phyloP scores from a whole-genome alignment of 2,797 vertebrate genomes.

The Graptemys geographica region DNA sequence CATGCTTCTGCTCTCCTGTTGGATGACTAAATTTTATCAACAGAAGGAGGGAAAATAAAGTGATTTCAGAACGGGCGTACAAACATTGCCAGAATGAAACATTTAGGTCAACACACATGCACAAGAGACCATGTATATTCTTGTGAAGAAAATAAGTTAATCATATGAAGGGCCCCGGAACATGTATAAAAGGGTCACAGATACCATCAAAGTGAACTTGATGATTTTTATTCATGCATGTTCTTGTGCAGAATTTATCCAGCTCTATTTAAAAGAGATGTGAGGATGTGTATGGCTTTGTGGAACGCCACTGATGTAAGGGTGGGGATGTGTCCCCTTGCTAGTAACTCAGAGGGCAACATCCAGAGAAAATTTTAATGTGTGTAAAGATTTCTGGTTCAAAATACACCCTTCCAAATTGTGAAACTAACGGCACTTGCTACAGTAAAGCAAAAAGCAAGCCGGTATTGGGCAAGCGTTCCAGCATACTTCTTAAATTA shows the following conservation, averaged over 20 bases:
- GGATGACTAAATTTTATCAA: background rate
- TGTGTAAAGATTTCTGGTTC: background rate
- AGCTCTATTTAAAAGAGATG: background rate
- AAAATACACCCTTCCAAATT: background rate
- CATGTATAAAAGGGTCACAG: accelerated
- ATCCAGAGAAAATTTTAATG: background rate
- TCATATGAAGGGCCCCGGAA: background rate
- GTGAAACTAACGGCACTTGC: background rate
- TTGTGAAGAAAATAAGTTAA: background rate
- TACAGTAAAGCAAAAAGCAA: background rate
- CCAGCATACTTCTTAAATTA: background rate
- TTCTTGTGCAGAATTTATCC: background rate
- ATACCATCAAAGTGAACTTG: background rate
- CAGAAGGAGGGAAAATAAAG: background rate
- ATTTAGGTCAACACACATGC: background rate
- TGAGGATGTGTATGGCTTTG: background rate
- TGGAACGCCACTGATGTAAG: background rate
- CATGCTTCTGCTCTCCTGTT: background rate
- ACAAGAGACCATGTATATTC: background rate
- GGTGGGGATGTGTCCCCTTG: background rate
- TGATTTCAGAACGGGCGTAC: background rate
- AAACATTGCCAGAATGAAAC: background rate
- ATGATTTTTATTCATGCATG: background rate
- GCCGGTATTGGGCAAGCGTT: background rate
- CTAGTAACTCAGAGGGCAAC: background rate